These are phyloP conservation scores for Carcharodon carcharias DNA, from an alignment of 2,797 vertebrate species.

Conservation along the genomic window DNA sequence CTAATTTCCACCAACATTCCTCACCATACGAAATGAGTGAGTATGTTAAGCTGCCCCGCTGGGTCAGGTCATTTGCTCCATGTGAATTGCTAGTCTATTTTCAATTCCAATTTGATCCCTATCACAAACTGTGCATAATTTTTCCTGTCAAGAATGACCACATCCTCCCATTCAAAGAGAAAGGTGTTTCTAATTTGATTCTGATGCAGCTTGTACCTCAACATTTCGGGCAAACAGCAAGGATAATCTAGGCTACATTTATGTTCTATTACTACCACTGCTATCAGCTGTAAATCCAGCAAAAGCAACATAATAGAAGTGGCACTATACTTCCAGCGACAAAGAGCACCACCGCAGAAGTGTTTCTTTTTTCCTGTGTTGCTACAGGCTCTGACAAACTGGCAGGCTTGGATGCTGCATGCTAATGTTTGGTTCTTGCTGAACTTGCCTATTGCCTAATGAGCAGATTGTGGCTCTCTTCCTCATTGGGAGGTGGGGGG, in stretches of 20 bases:
- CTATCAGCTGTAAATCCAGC: neutral
- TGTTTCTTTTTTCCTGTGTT: neutral
- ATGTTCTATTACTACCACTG: neutral
- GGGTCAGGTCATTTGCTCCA: neutral
- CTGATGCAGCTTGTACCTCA: neutral
- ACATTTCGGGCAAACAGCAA: neutral
- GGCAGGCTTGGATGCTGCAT: neutral
- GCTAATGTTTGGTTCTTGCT: neutral
- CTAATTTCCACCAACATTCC: neutral
- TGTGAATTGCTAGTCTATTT: neutral
- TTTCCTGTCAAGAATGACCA: neutral
- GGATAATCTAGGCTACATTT: neutral
- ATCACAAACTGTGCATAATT: neutral
- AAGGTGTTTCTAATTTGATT: neutral
- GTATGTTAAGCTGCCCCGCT: neutral
- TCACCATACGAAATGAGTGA: neutral
- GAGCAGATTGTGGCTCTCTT: neutral
- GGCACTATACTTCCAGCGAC: neutral
- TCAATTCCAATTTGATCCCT: neutral
- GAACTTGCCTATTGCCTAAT: neutral
- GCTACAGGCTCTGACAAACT: neutral
- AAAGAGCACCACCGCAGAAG: neutral
- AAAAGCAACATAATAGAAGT: neutral
- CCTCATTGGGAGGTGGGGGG: neutral
- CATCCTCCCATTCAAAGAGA: neutral